phyloP scores from a whole-genome alignment of 1,140 invertebrate genomes.

The Luehdorfia chinensis region DNA sequence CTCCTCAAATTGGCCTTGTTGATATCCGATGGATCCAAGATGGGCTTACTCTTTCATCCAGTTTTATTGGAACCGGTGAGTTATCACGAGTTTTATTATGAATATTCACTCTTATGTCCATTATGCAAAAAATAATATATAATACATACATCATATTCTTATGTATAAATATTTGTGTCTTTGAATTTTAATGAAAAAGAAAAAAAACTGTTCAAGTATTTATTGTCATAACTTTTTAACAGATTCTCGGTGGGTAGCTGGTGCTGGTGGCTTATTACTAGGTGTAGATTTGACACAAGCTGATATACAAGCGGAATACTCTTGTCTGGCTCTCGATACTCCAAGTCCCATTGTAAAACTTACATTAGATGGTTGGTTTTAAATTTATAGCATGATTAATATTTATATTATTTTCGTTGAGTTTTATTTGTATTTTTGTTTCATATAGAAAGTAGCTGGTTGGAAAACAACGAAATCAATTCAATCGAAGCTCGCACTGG shows the following conservation, averaged over 20 bases:
- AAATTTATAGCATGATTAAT: background rate
- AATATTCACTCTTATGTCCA: too few relatives aligned
- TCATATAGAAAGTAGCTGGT: slow-evolving; percentile 60
- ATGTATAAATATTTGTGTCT: too few relatives aligned
- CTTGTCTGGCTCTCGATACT: slow-evolving; percentile 57
- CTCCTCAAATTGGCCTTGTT: slow-evolving; percentile 53
- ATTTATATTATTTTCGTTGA: background rate
- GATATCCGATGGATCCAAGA: slow-evolving; percentile 66
- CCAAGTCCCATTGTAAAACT: slow-evolving; percentile 52
- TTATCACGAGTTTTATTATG: background rate
- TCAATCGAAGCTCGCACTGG: slow-evolving; percentile 57
- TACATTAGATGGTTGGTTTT: slow-evolving; percentile 59
- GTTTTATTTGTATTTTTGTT: background rate
- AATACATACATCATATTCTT: too few relatives aligned
- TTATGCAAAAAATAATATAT: too few relatives aligned
- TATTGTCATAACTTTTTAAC: slow-evolving; percentile 21
- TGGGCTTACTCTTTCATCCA: slow-evolving; percentile 53
- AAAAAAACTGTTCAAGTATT: too few relatives aligned
- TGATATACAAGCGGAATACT: slow-evolving; percentile 66
- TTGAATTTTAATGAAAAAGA: too few relatives aligned
- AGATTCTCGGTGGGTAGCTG: slow-evolving; percentile 64
- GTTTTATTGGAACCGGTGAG: slow-evolving; percentile 55
- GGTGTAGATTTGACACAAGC: slow-evolving; percentile 61
- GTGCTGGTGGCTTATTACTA: slow-evolving; percentile 54
- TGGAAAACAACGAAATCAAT: slow-evolving; percentile 61